Conservation (phyloP, 2,113 vertebrate genomes). For the Sterna hirundo region DNA sequence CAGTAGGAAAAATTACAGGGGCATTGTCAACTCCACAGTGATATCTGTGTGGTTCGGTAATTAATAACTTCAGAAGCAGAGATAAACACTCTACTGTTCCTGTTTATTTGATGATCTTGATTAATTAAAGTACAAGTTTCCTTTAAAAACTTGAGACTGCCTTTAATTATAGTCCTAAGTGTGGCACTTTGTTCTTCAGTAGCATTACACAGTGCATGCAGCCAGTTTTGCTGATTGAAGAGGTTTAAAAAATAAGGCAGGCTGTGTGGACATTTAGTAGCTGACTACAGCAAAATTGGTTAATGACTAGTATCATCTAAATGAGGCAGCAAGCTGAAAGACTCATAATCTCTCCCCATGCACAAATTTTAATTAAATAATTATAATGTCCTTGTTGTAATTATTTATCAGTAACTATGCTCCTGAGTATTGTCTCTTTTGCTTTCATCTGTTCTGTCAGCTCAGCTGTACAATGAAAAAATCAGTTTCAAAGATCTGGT, state of each 20-base stretch:
- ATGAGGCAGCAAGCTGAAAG: constrained; percentile 75
- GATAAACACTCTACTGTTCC: constrained; percentile 19
- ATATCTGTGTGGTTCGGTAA: background rate
- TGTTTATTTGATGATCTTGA: constrained; percentile 43
- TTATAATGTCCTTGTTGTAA: constrained; percentile 77
- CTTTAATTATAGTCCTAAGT: constrained; percentile 21
- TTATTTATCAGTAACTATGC: constrained; percentile 81
- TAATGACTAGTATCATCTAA: constrained; percentile 80
- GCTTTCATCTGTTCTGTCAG: constrained; percentile 71
- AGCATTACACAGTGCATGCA: constrained; percentile 47
- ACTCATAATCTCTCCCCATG: constrained; percentile 78
- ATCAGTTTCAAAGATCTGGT: constrained; percentile 40
- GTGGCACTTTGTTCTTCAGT: constrained; percentile 19
- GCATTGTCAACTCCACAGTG: background rate
- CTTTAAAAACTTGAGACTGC: constrained; percentile 20
- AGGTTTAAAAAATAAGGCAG: constrained; percentile 67
- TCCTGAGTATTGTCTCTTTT: constrained; percentile 73
- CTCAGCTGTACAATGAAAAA: constrained; percentile 63
- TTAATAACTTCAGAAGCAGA: constrained; percentile 42
- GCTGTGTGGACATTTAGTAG: constrained; percentile 58
- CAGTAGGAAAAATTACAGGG: background rate
- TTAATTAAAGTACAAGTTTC: constrained; percentile 52
- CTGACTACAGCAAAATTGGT: constrained; percentile 76
- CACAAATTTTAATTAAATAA: constrained; percentile 82
- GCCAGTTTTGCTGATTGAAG: constrained; percentile 75